Evolutionary conservation across 1,140 invertebrate genomes (phyloP).

Genomic region (Portunus trituberculatus): DNA sequence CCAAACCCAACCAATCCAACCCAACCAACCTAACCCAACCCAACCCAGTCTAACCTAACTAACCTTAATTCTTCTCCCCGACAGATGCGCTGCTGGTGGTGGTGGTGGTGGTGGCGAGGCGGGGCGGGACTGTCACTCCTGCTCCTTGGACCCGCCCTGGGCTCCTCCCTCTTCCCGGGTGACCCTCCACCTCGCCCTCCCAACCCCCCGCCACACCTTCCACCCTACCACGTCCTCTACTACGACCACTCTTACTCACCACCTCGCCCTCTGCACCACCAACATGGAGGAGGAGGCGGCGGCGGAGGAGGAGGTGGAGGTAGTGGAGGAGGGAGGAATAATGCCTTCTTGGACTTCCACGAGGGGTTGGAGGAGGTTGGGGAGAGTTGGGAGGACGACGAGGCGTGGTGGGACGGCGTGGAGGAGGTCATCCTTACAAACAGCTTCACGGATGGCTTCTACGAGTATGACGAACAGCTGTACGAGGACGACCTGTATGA

Average conservation of each 20-base stretch:
- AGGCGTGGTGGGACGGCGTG: slow-evolving; percentile 70
- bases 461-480: slow-evolving; percentile 44
- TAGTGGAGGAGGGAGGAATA: background rate
- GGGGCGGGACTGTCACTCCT: slow-evolving; percentile 36
- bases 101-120: slow-evolving; percentile 46
- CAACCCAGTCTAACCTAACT: no score
- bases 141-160: slow-evolving; percentile 31
- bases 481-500: slow-evolving; percentile 66
- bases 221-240: slow-evolving; percentile 33
- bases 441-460: slow-evolving; percentile 65
- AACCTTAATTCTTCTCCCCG: background rate
- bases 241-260: slow-evolving; percentile 28
- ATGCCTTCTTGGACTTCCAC: slow-evolving; percentile 65
- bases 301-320: no score
- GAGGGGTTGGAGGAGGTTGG: slow-evolving; percentile 51
- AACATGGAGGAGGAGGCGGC: background rate
- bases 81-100: slow-evolving; percentile 17
- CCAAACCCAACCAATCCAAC: no score
- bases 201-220: slow-evolving; percentile 36
- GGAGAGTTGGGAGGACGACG: slow-evolving; percentile 70
- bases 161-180: slow-evolving; percentile 59
- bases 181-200: slow-evolving; percentile 45
- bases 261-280: background rate
- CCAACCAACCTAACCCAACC: no score
- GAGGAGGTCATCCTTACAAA: slow-evolving; percentile 71